Conservation (phyloP, 1,140 invertebrate genomes). For the Aricia agestis region DNA sequence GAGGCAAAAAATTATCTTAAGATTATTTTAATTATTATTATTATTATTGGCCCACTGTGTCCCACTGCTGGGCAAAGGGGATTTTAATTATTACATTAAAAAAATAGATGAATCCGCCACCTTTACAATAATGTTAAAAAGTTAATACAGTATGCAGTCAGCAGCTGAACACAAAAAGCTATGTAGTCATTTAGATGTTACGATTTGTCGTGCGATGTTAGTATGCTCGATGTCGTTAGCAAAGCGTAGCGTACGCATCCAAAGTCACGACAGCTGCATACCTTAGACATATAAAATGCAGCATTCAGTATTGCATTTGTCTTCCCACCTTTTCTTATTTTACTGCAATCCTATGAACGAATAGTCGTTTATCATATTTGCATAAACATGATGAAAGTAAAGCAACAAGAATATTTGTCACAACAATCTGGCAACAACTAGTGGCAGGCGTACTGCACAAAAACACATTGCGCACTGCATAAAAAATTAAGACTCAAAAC, state of each 20-base stretch:
- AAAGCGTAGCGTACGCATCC: conserved; percentile 33
- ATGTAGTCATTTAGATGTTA: neutral
- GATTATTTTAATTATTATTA: neutral
- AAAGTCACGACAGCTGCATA: conserved; percentile 50
- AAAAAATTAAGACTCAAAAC: neutral
- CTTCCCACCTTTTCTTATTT: conserved; percentile 65
- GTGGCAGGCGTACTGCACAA: neutral
- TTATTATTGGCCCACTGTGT: no score
- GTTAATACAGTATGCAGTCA: neutral
- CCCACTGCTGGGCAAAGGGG: no score
- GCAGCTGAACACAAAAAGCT: neutral
- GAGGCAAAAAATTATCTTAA: no score
- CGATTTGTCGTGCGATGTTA: conserved; percentile 6
- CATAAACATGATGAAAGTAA: neutral
- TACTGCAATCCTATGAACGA: conserved; percentile 73
- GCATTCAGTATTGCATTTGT: conserved; percentile 73
- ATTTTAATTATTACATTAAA: no score
- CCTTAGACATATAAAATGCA: conserved; percentile 72
- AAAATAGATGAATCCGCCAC: neutral
- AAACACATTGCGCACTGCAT: neutral
- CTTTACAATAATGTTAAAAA: neutral
- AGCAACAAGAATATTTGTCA: neutral
- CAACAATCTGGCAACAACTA: neutral
- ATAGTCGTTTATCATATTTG: conserved; percentile 43
- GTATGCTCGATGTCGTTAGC: conserved; percentile 21